Conservation (phyloP, 92 coral and sea anemone genomes). For the Montipora capitata region DNA sequence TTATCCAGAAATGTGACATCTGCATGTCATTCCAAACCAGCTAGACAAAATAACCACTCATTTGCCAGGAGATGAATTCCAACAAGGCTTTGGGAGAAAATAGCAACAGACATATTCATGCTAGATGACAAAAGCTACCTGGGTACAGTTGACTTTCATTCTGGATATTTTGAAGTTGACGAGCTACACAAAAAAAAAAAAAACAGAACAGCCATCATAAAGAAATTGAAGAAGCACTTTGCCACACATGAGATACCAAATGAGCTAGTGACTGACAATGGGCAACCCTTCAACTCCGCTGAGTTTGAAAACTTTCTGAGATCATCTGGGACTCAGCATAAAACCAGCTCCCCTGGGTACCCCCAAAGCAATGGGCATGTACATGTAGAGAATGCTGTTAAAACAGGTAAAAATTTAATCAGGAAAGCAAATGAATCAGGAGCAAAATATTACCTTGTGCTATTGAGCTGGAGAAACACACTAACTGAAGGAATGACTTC, state of each 20-base stretch:
- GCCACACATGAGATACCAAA: slow-evolving; percentile 19
- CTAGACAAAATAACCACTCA: background rate
- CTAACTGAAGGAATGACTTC: slow-evolving; percentile 21
- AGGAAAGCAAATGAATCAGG: slow-evolving; percentile 23
- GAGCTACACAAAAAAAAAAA: too few relatives aligned
- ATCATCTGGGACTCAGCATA: background rate
- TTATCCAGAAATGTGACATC: background rate
- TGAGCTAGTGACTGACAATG: slow-evolving; percentile 16
- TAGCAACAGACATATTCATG: slow-evolving; percentile 21
- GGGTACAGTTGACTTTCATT: slow-evolving; percentile 19
- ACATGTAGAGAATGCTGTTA: background rate
- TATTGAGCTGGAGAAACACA: slow-evolving; percentile 24
- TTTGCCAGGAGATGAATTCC: slow-evolving; percentile 2
- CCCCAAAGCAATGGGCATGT: slow-evolving; percentile 43
- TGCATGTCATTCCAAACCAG: background rate
- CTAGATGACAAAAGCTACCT: slow-evolving; percentile 17
- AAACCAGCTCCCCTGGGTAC: slow-evolving; percentile 1
- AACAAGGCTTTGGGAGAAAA: background rate
- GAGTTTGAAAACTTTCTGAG: background rate
- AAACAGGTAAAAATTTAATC: slow-evolving; percentile 18
- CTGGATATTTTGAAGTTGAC: too few relatives aligned
- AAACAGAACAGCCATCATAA: background rate
- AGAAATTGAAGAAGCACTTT: slow-evolving; percentile 13
- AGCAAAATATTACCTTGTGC: background rate
- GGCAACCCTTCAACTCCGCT: too few relatives aligned